Conservation (phyloP, 2,797 vertebrate species). For the Silurus aristotelis region DNA sequence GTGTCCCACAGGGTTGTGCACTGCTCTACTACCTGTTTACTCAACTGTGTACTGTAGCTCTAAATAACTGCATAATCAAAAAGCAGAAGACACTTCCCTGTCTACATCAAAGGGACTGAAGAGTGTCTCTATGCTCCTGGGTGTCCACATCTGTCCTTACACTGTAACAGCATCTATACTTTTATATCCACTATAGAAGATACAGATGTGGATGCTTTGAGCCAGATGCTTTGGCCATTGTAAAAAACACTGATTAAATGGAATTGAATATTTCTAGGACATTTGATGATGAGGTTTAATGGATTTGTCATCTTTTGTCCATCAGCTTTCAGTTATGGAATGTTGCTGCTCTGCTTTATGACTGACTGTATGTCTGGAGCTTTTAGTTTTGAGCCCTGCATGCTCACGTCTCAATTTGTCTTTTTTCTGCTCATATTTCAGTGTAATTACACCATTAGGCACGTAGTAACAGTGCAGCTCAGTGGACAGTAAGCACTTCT, state of each 20-base stretch:
- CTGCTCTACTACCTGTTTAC: too few species aligned
- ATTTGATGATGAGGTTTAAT: background rate
- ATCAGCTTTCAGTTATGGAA: background rate
- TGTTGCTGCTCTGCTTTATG: background rate
- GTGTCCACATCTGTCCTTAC: too few species aligned
- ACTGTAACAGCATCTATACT: background rate
- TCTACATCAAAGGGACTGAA: too few species aligned
- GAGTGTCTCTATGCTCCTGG: too few species aligned
- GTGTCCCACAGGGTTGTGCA: too few species aligned
- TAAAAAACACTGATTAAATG: too few species aligned
- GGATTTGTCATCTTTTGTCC: background rate
- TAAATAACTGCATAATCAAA: too few species aligned
- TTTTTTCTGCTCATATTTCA: background rate
- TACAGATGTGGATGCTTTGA: background rate
- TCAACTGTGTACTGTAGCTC: too few species aligned
- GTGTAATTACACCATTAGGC: background rate
- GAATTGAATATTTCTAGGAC: too few species aligned
- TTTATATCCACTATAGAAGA: constrained; percentile 2
- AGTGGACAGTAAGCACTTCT: background rate
- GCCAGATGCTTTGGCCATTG: too few species aligned
- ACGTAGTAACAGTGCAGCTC: background rate
- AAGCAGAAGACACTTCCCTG: too few species aligned
- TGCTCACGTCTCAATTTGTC: background rate
- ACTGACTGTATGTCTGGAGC: background rate
- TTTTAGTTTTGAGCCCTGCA: background rate